These are phyloP conservation scores for Xiphorhynchus elegans DNA, from an alignment of 2,113 vertebrate species.

Conservation along the genomic window DNA sequence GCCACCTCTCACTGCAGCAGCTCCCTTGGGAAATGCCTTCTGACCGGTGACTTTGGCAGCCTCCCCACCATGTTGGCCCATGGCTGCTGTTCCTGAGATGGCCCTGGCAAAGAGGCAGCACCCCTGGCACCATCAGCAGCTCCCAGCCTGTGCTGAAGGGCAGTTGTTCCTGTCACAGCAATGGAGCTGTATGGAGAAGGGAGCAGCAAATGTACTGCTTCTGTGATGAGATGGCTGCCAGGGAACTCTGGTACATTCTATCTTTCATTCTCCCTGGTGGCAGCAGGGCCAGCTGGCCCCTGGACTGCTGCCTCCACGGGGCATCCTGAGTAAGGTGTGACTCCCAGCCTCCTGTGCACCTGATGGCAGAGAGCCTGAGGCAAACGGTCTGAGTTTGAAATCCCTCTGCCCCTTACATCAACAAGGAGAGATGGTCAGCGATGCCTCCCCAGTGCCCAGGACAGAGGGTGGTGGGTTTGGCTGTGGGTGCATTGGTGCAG, in stretches of 20 bases:
- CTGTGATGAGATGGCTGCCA: neutral
- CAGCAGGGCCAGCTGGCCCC: neutral
- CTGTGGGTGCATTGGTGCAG: rapidly evolving
- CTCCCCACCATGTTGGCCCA: rapidly evolving
- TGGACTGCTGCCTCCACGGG: neutral
- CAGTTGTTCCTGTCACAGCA: neutral
- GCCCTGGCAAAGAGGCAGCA: neutral
- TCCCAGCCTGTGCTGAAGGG: neutral
- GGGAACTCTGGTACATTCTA: neutral
- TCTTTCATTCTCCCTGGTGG: neutral
- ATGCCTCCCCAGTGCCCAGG: neutral
- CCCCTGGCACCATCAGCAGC: rapidly evolving
- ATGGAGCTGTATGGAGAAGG: neutral
- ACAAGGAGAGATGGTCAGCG: neutral
- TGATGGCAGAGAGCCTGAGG: neutral
- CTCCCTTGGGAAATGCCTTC: neutral
- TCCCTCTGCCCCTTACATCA: neutral
- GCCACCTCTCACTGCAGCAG: rapidly evolving
- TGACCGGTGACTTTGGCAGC: neutral
- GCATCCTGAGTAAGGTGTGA: neutral
- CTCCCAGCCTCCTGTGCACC: too few species aligned
- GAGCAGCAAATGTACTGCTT: neutral
- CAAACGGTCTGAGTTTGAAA: neutral
- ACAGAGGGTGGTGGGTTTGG: neutral
- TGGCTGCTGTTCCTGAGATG: neutral